Evolutionary conservation across 2,888 invertebrate species (phyloP), one percentile per base, ranked within the genome.

Genomic region (Drosophila barbarae): DNA sequence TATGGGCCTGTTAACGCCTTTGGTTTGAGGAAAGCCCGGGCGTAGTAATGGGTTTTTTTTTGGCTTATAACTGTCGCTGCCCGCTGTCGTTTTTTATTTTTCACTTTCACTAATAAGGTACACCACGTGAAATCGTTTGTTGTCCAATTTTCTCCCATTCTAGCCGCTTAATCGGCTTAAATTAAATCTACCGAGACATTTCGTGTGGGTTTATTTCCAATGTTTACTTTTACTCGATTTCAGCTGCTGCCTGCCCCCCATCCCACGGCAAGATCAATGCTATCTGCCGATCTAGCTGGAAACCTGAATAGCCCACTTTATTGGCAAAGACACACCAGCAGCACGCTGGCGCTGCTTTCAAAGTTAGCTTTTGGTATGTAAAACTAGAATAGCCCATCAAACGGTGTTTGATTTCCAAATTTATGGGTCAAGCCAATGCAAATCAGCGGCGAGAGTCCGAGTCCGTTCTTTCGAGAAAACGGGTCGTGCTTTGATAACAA

Each of bases 401-500:
- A 75, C 76, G 74, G 75, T 76, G 59, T 61, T 69, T 70, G 74
- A 68, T 79, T 79, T 68, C 69, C 64, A 73, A 68, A 76, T 78
- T 73, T 71, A 70, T 78, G 61, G 79, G 76, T 76, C 76, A 76
- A 66, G 53, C 73, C 30, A 63, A 76, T 73, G 79, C 79, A 78
- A 78, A 78, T 76, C 65, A 69, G 65, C 41, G 58, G 18, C 30
- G 30, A 46, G 41, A 59, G 53, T 61, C 51, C 74, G 41, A 59
- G 53, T 61, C 53, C 74, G 51, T 68, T 52, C 34, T 38, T 46
- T 52, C 21, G 46, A 53, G 52, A 44, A 71, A 71, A 56, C 71
- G 66, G 47, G 54, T 61, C 53, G 71, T 71, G 68, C 69, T 69
- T 68, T 60, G 53, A 69, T 69, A 68, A 68, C 67, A 59, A 68